Percentiles rank a stretch among this genome's conserved stretches.
Conservation (phyloP, 2,113 vertebrate genomes). For the Cisticola juncidis region DNA sequence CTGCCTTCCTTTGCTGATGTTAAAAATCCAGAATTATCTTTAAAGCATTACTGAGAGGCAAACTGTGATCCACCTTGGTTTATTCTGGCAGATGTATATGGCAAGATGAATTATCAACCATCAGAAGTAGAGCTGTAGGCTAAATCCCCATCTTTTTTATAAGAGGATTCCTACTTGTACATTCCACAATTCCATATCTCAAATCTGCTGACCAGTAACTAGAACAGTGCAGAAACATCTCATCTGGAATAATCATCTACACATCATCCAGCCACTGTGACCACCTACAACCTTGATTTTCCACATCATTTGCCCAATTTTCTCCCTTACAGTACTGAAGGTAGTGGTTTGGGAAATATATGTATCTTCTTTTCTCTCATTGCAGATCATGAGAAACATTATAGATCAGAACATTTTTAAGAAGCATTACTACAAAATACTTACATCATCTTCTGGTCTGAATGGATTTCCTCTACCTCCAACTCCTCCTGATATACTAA, state of each 20-base stretch:
- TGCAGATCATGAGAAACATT: not conserved
- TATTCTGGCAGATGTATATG: not conserved
- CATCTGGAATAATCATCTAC: not conserved
- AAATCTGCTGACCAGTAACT: not conserved
- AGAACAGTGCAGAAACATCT: not conserved
- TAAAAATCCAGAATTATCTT: not conserved
- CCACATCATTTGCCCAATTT: not conserved
- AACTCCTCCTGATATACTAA: slow-evolving; percentile 98
- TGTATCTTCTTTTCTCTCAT: not conserved
- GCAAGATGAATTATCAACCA: not conserved
- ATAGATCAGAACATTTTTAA: not conserved
- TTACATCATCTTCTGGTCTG: slow-evolving; percentile 91
- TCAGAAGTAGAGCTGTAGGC: not conserved
- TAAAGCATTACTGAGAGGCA: not conserved
- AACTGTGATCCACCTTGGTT: not conserved
- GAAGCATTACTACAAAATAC: slow-evolving; percentile 36
- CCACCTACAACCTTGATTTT: not conserved
- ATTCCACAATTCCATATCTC: not conserved
- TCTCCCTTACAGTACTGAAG: not conserved
- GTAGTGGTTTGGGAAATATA: not conserved
- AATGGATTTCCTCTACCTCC: slow-evolving; percentile 97
- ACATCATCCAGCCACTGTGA: not conserved
- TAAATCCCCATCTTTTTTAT: not conserved
- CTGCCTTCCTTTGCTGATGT: not conserved
- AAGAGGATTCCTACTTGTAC: not conserved